These are phyloP conservation scores for Malurus elegans DNA, from an alignment of 2,113 vertebrate genomes.

Conservation along the genomic window DNA sequence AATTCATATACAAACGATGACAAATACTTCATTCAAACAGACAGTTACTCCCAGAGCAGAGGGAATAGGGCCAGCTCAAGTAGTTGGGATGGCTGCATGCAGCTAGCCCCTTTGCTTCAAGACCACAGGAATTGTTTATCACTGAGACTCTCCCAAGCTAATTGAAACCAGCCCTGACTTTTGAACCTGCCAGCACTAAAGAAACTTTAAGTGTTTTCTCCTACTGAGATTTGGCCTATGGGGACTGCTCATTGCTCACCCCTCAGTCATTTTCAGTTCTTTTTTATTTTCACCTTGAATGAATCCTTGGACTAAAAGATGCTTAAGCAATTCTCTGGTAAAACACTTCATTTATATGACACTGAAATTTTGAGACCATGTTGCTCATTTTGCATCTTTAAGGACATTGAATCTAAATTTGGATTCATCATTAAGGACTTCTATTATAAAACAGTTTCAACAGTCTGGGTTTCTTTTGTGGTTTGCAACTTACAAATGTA, in stretches of 20 bases:
- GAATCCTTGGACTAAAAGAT: constrained; percentile 35
- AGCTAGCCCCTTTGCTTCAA: constrained; percentile 66
- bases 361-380: neutral
- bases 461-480: neutral
- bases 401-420: neutral
- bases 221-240: constrained; percentile 70
- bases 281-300: constrained; percentile 56
- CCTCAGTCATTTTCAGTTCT: constrained; percentile 56
- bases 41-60: constrained; percentile 39
- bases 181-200: constrained; percentile 80
- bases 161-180: constrained; percentile 83
- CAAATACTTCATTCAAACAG: constrained; percentile 56
- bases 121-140: constrained; percentile 90
- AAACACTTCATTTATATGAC: neutral
- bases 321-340: neutral
- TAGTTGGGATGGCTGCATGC: constrained; percentile 38
- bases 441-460: neutral
- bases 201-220: constrained; percentile 76
- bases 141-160: constrained; percentile 78
- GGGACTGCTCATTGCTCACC: constrained; percentile 68
- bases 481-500: neutral
- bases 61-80: constrained; percentile 47
- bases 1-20: constrained; percentile 55
- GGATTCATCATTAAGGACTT: neutral
- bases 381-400: neutral